Evolutionary conservation across 2,888 invertebrate genomes (phyloP).

Genomic region (Melinaea marsaeus): DNA sequence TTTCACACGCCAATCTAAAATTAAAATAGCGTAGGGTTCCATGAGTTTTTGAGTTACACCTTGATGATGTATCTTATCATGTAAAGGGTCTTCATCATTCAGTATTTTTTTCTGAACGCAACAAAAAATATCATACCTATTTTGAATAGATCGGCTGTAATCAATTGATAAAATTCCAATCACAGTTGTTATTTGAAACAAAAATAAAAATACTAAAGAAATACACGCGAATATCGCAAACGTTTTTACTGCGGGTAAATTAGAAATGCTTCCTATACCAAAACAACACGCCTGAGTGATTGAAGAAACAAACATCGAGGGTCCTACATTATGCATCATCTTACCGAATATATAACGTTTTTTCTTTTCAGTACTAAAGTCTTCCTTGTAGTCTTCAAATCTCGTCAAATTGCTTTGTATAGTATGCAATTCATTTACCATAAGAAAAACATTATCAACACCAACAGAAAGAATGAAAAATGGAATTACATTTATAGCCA

Average conservation of each 20-base stretch:
- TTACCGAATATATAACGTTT: conserved; percentile 79
- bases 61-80: conserved; percentile 49
- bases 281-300: conserved; percentile 93
- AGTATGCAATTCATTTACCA: conserved; percentile 88
- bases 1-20: conserved; percentile 66
- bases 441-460: conserved; percentile 97
- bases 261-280: conserved; percentile 88
- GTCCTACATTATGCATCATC: conserved; percentile 88
- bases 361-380: conserved; percentile 53
- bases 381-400: conserved; percentile 59
- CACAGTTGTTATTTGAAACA: conserved; percentile 94
- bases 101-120: conserved; percentile 78
- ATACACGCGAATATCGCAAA: conserved; percentile 93
- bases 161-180: conserved; percentile 90
- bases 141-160: conserved; percentile 80
- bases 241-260: conserved; percentile 94
- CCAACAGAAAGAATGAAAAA: conserved; percentile 97
- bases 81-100: conserved; percentile 60
- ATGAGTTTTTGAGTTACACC: conserved; percentile 56
- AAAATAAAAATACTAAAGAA: conserved; percentile 89
- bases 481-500: conserved; percentile 96
- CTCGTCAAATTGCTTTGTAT: conserved; percentile 56
- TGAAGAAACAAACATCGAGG: conserved; percentile 93
- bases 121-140: conserved; percentile 86
- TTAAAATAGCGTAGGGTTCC: conserved; percentile 61